Base-by-base conservation (phyloP, 2,888 invertebrate species). In the Polydrusus tereticollis region DNA sequence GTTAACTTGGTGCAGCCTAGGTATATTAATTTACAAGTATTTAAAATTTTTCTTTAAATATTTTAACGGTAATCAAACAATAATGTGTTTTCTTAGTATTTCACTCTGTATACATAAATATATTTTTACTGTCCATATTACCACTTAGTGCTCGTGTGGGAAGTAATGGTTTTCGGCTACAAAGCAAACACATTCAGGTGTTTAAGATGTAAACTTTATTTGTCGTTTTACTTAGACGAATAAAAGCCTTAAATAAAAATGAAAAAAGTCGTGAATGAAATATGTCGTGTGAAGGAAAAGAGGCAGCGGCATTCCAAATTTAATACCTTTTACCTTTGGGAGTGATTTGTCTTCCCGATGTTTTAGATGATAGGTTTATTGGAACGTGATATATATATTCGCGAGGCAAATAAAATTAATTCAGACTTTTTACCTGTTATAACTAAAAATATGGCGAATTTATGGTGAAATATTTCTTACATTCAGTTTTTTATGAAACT, bases 141-240 rank as follows among this genome's bases (percentile, higher is more conserved):
- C 43, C 59, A 26, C 41, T 59, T 43, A 59, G 59, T 59, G n/a
- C 33, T 33, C 18, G 36, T 57, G 62, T 69, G 69, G 62, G 55
- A 47, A 38, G 29, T 41, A 47, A 29, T 45, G 36, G 66, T 45
- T 72, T 66, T 66, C 62, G 66, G 47, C 67, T 36, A 57, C 50
- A 72, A 59, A 47, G 52, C 43, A 63, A 72, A 72, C 68, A 72
- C 50, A 50, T 69, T 72, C 68, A 72, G 72, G 68, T 68, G 69
- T 69, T 63, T 69, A 55, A 50, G 71, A 60, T 47, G 60, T 68
- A 72, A 68, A 64, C 52, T 69, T 64, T 72, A 58, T 72, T 72
- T 72, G 72, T 72, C 65, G 47, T 68, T 68, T 72, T 52, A 38
- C 68, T 69, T 72, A 71, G 38, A 50, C 23, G 38, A 63, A 26